phyloP scores from a whole-genome alignment of 2,888 invertebrate species.

The Eupithecia dodoneata region DNA sequence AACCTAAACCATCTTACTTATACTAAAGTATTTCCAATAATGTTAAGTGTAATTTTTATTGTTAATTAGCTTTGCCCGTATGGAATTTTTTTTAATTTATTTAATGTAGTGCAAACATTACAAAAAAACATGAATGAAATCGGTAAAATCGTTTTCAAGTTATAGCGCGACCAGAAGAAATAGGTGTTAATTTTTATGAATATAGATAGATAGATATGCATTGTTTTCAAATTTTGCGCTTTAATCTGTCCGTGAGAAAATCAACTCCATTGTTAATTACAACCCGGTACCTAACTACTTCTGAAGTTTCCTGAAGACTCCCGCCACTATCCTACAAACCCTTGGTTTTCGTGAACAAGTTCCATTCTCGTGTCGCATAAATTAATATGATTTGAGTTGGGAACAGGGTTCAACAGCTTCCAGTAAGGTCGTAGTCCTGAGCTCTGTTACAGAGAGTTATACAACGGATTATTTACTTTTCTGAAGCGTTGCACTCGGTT shows the following conservation, averaged over 20 bases:
- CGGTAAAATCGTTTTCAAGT: no score
- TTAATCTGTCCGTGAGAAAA: neutral
- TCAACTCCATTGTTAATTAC: slow-evolving; percentile 4
- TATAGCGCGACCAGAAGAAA: no score
- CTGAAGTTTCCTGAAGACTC: slow-evolving; percentile 1
- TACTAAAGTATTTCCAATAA: neutral
- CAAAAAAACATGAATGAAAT: no score
- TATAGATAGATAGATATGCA: no score
- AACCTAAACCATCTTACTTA: neutral
- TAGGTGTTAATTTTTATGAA: no score
- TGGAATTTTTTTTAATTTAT: no score
- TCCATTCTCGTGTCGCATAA: slow-evolving; percentile 8
- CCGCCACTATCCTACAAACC: neutral
- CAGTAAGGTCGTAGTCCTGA: slow-evolving; percentile 30
- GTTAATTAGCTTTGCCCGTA: no score
- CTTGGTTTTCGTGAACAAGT: slow-evolving; percentile 7
- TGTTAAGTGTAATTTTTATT: no score
- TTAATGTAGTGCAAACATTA: no score
- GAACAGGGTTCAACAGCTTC: slow-evolving; percentile 35
- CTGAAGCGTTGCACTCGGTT: slow-evolving; percentile 17
- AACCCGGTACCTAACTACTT: neutral
- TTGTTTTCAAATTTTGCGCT: neutral
- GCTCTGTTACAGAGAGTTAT: slow-evolving; percentile 24
- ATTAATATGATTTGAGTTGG: slow-evolving; percentile 16
- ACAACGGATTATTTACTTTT: slow-evolving; percentile 20